Percentiles rank a stretch among this genome's conserved stretches.
phyloP scores from a whole-genome alignment of 2,113 vertebrate genomes.

The Mobula hypostoma region DNA sequence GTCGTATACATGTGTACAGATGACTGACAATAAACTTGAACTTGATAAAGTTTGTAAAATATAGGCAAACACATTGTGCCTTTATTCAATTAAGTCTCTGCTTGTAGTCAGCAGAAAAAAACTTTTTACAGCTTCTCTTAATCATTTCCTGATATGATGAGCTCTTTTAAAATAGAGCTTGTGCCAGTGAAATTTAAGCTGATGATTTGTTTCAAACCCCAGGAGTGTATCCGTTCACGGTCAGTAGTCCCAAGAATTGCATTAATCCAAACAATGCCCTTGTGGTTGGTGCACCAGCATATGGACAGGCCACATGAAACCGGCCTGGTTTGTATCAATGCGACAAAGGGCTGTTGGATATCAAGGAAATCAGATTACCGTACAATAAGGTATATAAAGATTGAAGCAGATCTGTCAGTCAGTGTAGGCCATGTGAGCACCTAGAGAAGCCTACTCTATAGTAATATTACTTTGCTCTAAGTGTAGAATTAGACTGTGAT shows the following conservation, averaged over 20 bases:
- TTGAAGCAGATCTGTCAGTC: background rate
- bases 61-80: background rate
- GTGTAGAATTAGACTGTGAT: no score
- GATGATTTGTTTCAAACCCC: slow-evolving; percentile 24
- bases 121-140: background rate
- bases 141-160: background rate
- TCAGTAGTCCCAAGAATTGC: background rate
- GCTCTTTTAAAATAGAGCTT: background rate
- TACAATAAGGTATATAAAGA: background rate
- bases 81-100: background rate
- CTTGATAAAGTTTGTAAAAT: background rate
- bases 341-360: background rate
- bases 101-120: background rate
- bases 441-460: no score
- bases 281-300: background rate
- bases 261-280: background rate
- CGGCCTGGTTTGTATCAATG: background rate
- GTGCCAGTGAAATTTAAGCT: background rate
- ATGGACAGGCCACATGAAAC: background rate
- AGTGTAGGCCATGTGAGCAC: background rate
- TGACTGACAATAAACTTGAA: no score
- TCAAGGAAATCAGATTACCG: background rate
- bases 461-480: no score
- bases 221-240: background rate
- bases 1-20: no score